Evolutionary conservation across 2,888 invertebrate species (phyloP), one percentile per base, ranked within the genome.

Genomic region (Carcina quercana): DNA sequence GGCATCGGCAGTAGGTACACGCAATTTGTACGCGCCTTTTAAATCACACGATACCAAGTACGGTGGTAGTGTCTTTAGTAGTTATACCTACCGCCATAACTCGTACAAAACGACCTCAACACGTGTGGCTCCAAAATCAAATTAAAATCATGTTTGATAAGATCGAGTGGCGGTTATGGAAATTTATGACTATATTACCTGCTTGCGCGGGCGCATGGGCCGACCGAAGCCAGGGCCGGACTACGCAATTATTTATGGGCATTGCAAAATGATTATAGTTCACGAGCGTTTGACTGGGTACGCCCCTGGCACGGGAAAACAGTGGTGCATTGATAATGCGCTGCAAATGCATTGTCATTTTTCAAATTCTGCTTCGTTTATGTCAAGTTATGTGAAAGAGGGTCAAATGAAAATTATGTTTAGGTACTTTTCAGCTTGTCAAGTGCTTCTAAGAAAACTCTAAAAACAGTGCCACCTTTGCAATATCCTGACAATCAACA

Each of bases 171-270:
- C 79, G 76, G 82, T 82, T 83, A 83, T 82, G 80, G 76, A 80
- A 82, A 83, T 83, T 83, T 83, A 82, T 83, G 83, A 82, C 83
- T 83, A 82, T 83, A 83, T 83, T 83, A 83, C 82, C 80, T 82
- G 82, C 76, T 75, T 82, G 82, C 76, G 76, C 76, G 53, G 59
- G 72, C 78, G 79, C 82, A 78, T 64, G 68, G 54, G 46, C 71
- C 69, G 69, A 74, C 73, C 74, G 79, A 74, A 79, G 76, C 71
- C 70, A 66, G 75, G 66, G 57, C 68, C 69, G 71, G 64, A 63
- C 68, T 59, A 56, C 63, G 71, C 71, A 80, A 79, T 82, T 82
- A 82, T 83, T 82, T 79, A 80, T 79, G 69, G 70, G 67, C 62
- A 61, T 76, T 68, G 72, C 76, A 62, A 76, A 17, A 33, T 80